phyloP scores from a whole-genome alignment of 2,797 vertebrate genomes.

The Silurus aristotelis region DNA sequence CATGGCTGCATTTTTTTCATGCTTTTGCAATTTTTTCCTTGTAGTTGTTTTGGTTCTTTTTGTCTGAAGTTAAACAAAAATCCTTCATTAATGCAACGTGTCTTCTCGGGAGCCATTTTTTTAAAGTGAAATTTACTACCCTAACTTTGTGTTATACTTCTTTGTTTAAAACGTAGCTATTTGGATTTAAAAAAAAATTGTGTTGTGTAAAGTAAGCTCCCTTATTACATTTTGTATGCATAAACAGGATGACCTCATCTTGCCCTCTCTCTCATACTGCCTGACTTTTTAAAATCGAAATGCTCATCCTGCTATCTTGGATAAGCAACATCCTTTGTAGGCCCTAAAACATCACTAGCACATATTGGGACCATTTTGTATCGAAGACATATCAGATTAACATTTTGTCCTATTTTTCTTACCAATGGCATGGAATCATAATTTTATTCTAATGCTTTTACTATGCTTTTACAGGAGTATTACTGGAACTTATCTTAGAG shows the following conservation, averaged over 20 bases:
- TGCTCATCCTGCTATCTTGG: constrained; percentile 43
- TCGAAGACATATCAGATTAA: constrained; percentile 85
- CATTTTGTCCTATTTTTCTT: constrained; percentile 68
- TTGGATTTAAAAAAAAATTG: constrained; percentile 57
- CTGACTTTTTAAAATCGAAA: constrained; percentile 83
- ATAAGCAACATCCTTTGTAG: constrained; percentile 69
- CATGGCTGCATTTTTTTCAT: constrained; percentile 91
- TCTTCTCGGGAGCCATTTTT: constrained; percentile 76
- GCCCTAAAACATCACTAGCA: constrained; percentile 86
- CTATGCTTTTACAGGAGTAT: constrained; percentile 85
- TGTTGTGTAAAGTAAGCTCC: constrained; percentile 79
- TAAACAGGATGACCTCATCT: constrained; percentile 82
- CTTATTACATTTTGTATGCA: constrained; percentile 79
- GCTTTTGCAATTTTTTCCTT: constrained; percentile 86
- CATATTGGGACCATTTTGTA: constrained; percentile 93
- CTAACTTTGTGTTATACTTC: constrained; percentile 73
- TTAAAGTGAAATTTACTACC: constrained; percentile 78
- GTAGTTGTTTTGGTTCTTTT: constrained; percentile 79
- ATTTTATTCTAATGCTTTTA: constrained; percentile 69
- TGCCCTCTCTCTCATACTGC: constrained; percentile 87
- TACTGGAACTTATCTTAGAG: constrained; percentile 85
- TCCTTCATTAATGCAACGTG: constrained; percentile 75
- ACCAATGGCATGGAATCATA: constrained; percentile 87
- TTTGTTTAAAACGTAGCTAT: constrained; percentile 77
- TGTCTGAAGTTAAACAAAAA: constrained; percentile 75